Evolutionary conservation across 2,113 vertebrate genomes (phyloP).

Genomic region (Chunga burmeisteri): DNA sequence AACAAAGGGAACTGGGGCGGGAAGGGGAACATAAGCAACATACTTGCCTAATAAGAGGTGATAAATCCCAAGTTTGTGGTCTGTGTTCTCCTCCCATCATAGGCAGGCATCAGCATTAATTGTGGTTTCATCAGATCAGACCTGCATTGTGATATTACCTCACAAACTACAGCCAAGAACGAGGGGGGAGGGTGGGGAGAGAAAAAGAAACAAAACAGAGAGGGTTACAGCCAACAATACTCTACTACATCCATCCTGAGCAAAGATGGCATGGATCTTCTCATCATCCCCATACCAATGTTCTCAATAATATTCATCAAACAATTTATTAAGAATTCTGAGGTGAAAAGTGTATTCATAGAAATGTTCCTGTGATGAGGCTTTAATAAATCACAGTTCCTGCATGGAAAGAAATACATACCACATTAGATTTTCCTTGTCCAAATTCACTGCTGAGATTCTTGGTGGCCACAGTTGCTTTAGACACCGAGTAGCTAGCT

Average conservation of each 20-base stretch:
- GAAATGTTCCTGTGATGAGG: conserved; percentile 67
- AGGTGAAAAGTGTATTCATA: conserved; percentile 66
- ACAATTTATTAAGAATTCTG: conserved; percentile 60
- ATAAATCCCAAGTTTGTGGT: not conserved
- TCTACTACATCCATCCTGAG: conserved; percentile 55
- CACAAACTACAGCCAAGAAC: not conserved
- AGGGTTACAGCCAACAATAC: not conserved
- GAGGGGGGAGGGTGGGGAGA: not conserved
- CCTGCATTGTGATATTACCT: not conserved
- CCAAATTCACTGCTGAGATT: conserved; percentile 74
- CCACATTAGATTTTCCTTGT: conserved; percentile 48
- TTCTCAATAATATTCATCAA: conserved; percentile 67
- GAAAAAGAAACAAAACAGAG: not conserved
- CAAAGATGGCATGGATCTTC: conserved; percentile 55
- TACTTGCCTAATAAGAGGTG: not conserved
- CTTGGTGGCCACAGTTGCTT: conserved; percentile 71
- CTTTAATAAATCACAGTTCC: conserved; percentile 69
- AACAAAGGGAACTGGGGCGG: not conserved
- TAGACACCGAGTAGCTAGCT: conserved; percentile 69
- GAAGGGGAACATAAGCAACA: not conserved
- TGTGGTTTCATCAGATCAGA: not conserved
- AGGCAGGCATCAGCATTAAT: not conserved
- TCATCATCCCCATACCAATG: conserved; percentile 53
- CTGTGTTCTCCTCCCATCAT: not conserved
- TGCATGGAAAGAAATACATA: conserved; percentile 72